A percentile compares a stretch with the other conserved stretches of the same genome.
phyloP scores from a whole-genome alignment of 2,113 vertebrate species.

The Plotosus lineatus region DNA sequence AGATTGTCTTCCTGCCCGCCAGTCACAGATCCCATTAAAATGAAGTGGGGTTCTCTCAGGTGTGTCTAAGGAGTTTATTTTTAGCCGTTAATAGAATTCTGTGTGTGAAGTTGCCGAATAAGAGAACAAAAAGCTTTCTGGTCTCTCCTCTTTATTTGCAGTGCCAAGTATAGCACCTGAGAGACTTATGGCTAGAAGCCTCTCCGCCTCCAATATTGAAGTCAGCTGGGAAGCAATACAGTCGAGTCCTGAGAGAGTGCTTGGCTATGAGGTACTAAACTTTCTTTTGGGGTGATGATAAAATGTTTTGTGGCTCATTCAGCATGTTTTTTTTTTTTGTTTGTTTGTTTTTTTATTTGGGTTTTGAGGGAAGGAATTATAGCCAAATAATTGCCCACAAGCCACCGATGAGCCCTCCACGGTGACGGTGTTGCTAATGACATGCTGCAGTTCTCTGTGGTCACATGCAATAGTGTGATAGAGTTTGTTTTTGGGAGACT shows the following conservation, averaged over 20 bases:
- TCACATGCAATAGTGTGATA: too few species aligned
- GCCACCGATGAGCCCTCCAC: too few species aligned
- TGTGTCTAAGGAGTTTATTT: constrained; percentile 39
- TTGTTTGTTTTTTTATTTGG: too few species aligned
- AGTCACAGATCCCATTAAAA: constrained; percentile 74
- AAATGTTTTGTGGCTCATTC: too few species aligned
- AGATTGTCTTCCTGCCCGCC: constrained; percentile 75
- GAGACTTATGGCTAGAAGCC: constrained; percentile 76
- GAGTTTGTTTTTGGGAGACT: too few species aligned
- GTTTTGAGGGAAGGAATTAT: too few species aligned
- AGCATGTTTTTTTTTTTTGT: too few species aligned
- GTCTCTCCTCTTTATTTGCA: constrained; percentile 65
- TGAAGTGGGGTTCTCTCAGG: constrained; percentile 64
- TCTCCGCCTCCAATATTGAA: constrained; percentile 86
- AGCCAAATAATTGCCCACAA: too few species aligned
- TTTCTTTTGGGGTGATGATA: too few species aligned
- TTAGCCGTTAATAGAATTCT: constrained; percentile 55
- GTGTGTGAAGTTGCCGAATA: constrained; percentile 58
- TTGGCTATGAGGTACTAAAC: constrained; percentile 87
- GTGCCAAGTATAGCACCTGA: constrained; percentile 82
- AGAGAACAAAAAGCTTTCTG: constrained; percentile 48
- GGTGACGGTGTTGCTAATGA: too few species aligned
- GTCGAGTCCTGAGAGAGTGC: constrained; percentile 81
- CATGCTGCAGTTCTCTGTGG: too few species aligned
- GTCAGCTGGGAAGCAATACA: constrained; percentile 83